Percentiles rank a stretch among this genome's conserved stretches.
Evolutionary conservation across 2,888 invertebrate species (phyloP).

Genomic region (Tethea ocularis): DNA sequence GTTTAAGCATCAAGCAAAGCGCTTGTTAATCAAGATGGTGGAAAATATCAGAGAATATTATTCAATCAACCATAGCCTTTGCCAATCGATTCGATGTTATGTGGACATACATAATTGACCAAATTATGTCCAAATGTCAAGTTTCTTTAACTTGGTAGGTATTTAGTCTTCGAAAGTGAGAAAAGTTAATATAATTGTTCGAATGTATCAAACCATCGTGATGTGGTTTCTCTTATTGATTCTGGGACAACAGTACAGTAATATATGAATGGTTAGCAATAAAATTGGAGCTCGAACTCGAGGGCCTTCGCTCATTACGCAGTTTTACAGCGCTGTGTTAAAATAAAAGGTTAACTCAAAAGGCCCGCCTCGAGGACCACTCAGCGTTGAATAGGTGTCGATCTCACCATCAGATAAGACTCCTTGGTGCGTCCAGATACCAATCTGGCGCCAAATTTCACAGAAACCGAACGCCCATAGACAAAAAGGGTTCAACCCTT

Average conservation of each 20-base stretch:
- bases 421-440: constrained; percentile 52
- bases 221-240: constrained; percentile 32
- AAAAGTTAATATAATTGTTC: constrained; percentile 7
- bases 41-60: constrained; percentile 11
- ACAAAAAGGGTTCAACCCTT: constrained; percentile 34
- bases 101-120: constrained; percentile 11
- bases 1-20: background rate
- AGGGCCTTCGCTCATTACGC: constrained; percentile 50
- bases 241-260: constrained; percentile 29
- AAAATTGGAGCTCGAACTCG: constrained; percentile 32
- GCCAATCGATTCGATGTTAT: constrained; percentile 12
- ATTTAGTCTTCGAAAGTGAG: background rate
- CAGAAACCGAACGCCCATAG: constrained; percentile 57
- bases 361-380: constrained; percentile 50
- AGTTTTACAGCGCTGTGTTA: constrained; percentile 56
- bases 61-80: background rate
- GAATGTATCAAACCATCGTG: constrained; percentile 25
- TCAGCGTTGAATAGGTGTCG: constrained; percentile 64
- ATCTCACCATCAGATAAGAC: constrained; percentile 66
- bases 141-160: no score
- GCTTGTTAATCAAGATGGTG: background rate
- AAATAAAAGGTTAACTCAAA: constrained; percentile 66
- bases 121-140: constrained; percentile 17
- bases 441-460: constrained; percentile 80
- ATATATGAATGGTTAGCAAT: constrained; percentile 50